Conservation (phyloP, 2,113 vertebrate genomes). For the Hydrolagus affinis region DNA sequence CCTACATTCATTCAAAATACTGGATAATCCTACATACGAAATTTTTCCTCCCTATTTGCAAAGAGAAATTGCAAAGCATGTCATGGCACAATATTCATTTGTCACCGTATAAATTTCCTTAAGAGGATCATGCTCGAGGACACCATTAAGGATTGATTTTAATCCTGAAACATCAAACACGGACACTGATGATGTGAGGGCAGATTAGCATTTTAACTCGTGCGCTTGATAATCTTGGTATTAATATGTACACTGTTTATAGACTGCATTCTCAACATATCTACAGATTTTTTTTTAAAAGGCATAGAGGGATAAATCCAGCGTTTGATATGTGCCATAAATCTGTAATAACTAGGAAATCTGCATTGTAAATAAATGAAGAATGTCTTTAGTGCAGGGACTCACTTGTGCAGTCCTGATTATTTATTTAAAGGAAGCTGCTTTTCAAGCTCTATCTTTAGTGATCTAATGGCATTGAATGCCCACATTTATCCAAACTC, state of each 20-base stretch:
- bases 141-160: background rate
- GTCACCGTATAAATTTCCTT: too few relatives aligned
- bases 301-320: background rate
- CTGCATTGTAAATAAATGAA: conserved; percentile 5
- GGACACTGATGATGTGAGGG: background rate
- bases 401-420: background rate
- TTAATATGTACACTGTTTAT: too few relatives aligned
- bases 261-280: background rate
- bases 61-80: too few relatives aligned
- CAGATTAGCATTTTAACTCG: background rate
- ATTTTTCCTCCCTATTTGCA: too few relatives aligned
- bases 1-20: too few relatives aligned
- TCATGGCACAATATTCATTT: too few relatives aligned
- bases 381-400: background rate
- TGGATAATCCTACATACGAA: too few relatives aligned
- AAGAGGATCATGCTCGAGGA: too few relatives aligned
- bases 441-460: background rate
- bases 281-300: background rate
- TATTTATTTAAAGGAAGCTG: background rate
- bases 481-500: background rate
- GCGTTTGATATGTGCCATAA: background rate
- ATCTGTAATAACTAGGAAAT: background rate
- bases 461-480: background rate
- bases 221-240: too few relatives aligned
- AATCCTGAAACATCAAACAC: background rate